A percentile compares a stretch with the other conserved stretches of the same genome.
Evolutionary conservation across 2,888 invertebrate species (phyloP).

Genomic region (Pristionchus maxplancki): DNA sequence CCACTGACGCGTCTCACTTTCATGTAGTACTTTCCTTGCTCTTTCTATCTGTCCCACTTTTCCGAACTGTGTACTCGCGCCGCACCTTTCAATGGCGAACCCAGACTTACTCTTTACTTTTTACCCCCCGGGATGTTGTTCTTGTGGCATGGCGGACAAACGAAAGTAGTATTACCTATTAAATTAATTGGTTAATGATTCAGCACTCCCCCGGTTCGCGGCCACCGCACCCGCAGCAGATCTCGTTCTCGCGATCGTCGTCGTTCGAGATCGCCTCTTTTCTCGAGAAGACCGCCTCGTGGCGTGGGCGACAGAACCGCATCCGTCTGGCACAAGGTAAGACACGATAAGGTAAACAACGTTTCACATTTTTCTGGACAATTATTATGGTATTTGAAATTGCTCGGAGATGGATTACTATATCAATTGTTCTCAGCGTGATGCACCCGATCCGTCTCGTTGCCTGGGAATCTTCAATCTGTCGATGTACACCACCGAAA

Average conservation of each 20-base stretch:
- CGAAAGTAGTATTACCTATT: neutral
- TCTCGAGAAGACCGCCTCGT: constrained; percentile 46
- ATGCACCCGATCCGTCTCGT: constrained; percentile 89
- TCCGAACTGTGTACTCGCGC: neutral
- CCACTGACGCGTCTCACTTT: neutral
- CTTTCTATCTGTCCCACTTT: constrained; percentile 7
- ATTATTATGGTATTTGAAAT: neutral
- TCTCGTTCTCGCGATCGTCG: constrained; percentile 55
- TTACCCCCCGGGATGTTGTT: neutral
- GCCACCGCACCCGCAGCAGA: constrained; percentile 54
- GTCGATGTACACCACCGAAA: constrained; percentile 92
- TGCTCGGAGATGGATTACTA: neutral
- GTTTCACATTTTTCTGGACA: neutral
- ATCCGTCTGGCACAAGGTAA: constrained; percentile 42
- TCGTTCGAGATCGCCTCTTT: constrained; percentile 42
- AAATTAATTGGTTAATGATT: neutral
- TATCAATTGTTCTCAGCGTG: constrained; percentile 53
- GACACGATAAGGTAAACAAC: neutral
- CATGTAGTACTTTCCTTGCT: neutral
- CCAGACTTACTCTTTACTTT: neutral
- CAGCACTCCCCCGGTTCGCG: constrained; percentile 48
- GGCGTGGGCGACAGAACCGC: constrained; percentile 41
- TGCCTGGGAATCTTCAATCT: constrained; percentile 96
- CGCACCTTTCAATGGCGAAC: constrained; percentile 13
- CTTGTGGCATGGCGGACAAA: neutral